A percentile compares a stretch with the other conserved stretches of the same genome.
These are phyloP conservation scores for Balanococcus diminutus DNA, from an alignment of 2,888 invertebrate genomes.

Conservation along the genomic window DNA sequence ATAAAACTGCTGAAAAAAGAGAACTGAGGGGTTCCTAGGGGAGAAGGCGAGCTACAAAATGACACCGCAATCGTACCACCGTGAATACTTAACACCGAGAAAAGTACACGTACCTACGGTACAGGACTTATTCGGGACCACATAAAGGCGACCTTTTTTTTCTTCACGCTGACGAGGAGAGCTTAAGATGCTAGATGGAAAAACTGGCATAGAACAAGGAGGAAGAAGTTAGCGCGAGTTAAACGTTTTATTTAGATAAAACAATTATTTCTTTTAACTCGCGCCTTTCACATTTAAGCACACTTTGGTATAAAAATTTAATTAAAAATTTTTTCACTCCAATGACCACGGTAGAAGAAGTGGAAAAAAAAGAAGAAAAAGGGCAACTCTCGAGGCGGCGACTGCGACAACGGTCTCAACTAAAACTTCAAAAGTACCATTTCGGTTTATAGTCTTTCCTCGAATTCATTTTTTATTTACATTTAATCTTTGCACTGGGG, in stretches of 20 bases:
- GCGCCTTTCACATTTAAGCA: conserved; percentile 37
- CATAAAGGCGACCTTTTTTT: background rate
- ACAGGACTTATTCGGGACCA: background rate
- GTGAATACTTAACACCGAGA: background rate
- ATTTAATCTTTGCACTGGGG: conserved; percentile 22
- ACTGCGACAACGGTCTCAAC: background rate
- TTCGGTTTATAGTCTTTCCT: background rate
- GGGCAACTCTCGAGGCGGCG: background rate
- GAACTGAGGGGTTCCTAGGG: background rate
- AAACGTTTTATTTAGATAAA: conserved; percentile 40
- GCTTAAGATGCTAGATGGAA: background rate
- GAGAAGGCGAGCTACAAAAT: background rate
- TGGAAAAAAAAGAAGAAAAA: background rate
- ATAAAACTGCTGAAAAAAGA: too few species aligned
- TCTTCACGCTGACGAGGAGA: background rate
- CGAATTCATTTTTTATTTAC: conserved; percentile 30
- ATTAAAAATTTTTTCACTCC: conserved; percentile 39
- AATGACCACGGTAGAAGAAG: background rate
- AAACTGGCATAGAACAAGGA: background rate
- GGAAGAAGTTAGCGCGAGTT: conserved; percentile 2
- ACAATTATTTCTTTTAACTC: conserved; percentile 25
- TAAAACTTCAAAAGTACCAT: conserved; percentile 33
- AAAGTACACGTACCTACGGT: background rate
- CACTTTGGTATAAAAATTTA: conserved; percentile 27
- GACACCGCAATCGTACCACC: background rate